phyloP scores from a whole-genome alignment of 2,888 invertebrate genomes.

The Acronicta psi region DNA sequence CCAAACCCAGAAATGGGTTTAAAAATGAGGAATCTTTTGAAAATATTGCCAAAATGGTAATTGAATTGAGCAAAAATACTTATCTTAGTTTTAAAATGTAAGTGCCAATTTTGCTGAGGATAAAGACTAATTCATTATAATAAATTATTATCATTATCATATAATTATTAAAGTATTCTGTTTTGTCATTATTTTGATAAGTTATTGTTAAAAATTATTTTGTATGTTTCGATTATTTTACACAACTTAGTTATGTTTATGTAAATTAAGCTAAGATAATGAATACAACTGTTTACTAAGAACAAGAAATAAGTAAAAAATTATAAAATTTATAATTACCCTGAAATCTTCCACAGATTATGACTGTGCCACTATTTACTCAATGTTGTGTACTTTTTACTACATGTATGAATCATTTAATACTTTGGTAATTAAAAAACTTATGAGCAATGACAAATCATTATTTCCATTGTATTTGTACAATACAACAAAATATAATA shows the following conservation, averaged over 20 bases:
- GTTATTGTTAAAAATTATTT: no score
- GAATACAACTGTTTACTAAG: neutral
- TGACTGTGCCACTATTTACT: slow-evolving; percentile 13
- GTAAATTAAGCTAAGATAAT: neutral
- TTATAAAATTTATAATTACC: slow-evolving; percentile 16
- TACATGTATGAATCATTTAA: slow-evolving; percentile 32
- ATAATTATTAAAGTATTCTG: no score
- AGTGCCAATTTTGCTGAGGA: no score
- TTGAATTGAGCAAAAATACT: no score
- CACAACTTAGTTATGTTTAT: neutral
- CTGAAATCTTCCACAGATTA: slow-evolving; percentile 20
- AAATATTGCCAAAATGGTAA: no score
- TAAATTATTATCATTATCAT: no score
- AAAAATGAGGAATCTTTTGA: no score
- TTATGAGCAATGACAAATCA: slow-evolving; percentile 21
- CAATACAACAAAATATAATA: neutral
- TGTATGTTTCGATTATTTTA: no score
- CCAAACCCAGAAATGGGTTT: no score
- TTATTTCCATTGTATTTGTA: slow-evolving; percentile 15
- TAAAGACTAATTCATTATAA: no score
- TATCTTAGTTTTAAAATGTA: no score
- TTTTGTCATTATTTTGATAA: no score
- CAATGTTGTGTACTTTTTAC: slow-evolving; percentile 26
- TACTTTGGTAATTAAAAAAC: slow-evolving; percentile 15
- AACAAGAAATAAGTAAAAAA: neutral